A percentile compares a stretch with the other conserved stretches of the same genome.
These are phyloP conservation scores for Tenrec ecaudatus DNA, from an alignment of 2,113 vertebrate species.

Conservation along the genomic window DNA sequence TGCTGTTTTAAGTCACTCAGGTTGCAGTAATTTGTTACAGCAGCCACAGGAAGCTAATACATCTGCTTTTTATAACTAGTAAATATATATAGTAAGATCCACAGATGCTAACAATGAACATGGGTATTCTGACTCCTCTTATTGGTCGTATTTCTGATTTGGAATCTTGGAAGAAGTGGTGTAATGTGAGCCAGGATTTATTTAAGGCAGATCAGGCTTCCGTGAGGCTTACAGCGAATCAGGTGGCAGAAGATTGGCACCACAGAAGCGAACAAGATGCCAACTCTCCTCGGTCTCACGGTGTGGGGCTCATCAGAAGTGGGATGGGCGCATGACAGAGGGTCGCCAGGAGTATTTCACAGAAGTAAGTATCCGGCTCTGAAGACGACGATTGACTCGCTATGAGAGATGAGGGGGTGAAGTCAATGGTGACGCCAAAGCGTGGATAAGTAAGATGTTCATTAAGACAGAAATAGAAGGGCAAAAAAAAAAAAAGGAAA, in stretches of 20 bases:
- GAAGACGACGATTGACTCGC: slow-evolving; percentile 24
- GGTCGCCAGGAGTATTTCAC: background rate
- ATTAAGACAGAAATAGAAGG: slow-evolving; percentile 53
- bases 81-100: background rate
- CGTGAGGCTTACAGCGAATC: background rate
- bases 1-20: background rate
- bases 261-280: slow-evolving; percentile 39
- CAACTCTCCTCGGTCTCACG: background rate
- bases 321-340: background rate
- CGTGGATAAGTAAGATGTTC: slow-evolving; percentile 68
- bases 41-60: background rate
- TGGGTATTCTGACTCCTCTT: background rate
- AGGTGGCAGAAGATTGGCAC: background rate
- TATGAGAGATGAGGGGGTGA: background rate
- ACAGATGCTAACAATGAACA: background rate
- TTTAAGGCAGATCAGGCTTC: slow-evolving; percentile 1
- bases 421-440: slow-evolving; percentile 64
- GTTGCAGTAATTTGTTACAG: background rate
- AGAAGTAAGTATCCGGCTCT: background rate
- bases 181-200: background rate
- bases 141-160: background rate
- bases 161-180: background rate
- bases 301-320: background rate
- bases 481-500: background rate
- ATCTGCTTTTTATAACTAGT: background rate